Evolutionary conservation across 2,113 vertebrate species (phyloP), one percentile per base, ranked within the genome.

Genomic region (Cromileptes altivelis): DNA sequence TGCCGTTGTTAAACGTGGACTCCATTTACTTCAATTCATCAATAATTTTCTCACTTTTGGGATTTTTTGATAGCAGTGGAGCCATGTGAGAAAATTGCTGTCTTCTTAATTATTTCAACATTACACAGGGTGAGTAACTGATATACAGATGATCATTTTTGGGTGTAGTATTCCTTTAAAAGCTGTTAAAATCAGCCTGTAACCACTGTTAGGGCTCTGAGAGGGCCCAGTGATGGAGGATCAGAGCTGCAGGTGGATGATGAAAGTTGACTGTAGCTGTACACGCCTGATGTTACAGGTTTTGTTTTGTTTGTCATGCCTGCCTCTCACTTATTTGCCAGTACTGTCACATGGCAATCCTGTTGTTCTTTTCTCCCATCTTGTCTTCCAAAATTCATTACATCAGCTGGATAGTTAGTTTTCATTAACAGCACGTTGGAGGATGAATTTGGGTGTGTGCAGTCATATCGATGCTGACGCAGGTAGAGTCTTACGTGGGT

Each of bases 401-500:
- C 49, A 21, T 23, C 50, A 49, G 55, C 37, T 72, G 1, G 3
- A 61, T 64, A 37, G 52, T 63, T 57, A 27, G 27, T 64, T 15
- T 74, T 69, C 21, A 70, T 79, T 21, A 53, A 45, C 4, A 53
- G 11, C 6, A 14, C 33, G 17, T 15, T 11, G 42, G 4, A 40
- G 30, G 21, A 64, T 53, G 50, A 71, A 42, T 69, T 60, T 27
- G 27, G 40, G 52, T 70, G 49, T 56, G 53, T n/a, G 37, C 23
- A 17, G 37, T 72, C 6, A 25, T 57, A 45, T 73, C 3, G 10
- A 40, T 56, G 63, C 68, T 58, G 57, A 63, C 21, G 33, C 67
- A 88, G n/a, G 50, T 72, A 71, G 19, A 40, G 67, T 23, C 30
- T 60, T 37, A 60, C 14, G n/a, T 70, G 33, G 42, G 15, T 73